These are phyloP conservation scores for Microcebus murinus DNA, from an alignment of 2,113 vertebrate species.

Conservation along the genomic window DNA sequence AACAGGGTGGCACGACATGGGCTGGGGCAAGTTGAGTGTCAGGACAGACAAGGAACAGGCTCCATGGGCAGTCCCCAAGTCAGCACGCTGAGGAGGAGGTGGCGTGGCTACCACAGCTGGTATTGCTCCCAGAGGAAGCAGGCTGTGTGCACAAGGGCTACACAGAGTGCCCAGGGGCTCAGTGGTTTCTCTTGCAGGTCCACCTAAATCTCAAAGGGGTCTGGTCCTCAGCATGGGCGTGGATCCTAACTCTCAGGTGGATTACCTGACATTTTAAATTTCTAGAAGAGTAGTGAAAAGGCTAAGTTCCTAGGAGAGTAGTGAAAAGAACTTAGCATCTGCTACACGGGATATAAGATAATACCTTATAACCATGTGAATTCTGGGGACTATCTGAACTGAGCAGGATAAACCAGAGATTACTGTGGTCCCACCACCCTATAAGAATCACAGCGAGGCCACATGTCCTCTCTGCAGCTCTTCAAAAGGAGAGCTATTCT, in stretches of 20 bases:
- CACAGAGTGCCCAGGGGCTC: background rate
- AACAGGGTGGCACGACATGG: background rate
- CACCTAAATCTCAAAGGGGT: background rate
- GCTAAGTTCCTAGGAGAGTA: background rate
- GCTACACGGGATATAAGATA: background rate
- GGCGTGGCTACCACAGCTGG: background rate
- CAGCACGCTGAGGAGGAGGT: background rate
- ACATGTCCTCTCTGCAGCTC: background rate
- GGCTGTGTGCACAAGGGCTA: background rate
- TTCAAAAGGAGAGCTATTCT: background rate
- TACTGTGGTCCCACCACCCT: background rate
- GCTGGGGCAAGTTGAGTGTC: background rate
- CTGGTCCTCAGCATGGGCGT: background rate
- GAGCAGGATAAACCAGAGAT: background rate
- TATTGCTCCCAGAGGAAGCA: background rate
- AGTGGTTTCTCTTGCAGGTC: background rate
- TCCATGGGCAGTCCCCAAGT: background rate
- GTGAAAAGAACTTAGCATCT: background rate
- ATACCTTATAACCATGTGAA: background rate
- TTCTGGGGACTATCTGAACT: background rate
- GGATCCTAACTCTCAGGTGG: background rate
- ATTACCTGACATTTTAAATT: background rate
- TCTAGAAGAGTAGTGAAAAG: background rate
- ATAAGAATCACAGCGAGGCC: background rate
- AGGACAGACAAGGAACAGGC: background rate